Conservation (phyloP, 1,140 invertebrate genomes). For the Eupristina koningsbergeri region DNA sequence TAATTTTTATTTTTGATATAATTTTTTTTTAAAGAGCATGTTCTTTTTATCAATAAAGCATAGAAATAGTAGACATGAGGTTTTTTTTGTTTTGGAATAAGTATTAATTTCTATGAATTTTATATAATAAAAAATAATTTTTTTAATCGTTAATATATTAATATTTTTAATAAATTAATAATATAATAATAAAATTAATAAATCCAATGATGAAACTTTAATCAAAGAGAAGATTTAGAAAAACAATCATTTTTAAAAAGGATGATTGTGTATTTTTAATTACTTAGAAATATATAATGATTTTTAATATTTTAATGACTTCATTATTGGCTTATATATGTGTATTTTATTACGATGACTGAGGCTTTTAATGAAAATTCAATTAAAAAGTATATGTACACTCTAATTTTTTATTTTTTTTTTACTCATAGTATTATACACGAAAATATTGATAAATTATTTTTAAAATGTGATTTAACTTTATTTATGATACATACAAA, state of each 20-base stretch:
- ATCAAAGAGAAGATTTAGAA: too few species aligned
- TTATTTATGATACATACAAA: conserved; percentile 4
- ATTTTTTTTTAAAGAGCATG: conserved; percentile 26
- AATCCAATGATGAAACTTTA: too few species aligned
- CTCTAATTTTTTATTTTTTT: conserved; percentile 1
- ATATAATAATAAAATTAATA: too few species aligned
- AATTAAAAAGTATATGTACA: conserved; percentile 31
- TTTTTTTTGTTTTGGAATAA: conserved; percentile 43
- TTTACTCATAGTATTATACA: conserved; percentile 27
- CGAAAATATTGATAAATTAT: conserved; percentile 2
- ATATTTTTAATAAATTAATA: too few species aligned
- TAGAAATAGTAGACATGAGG: conserved; percentile 26
- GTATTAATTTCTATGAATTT: conserved; percentile 10
- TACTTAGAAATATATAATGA: too few species aligned
- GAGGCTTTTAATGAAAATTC: conserved; percentile 14
- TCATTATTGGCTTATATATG: too few species aligned
- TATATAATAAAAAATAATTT: conserved; percentile 25
- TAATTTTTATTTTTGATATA: conserved; percentile 14
- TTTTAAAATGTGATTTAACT: not conserved
- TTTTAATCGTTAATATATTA: conserved; percentile 35
- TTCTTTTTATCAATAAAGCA: conserved; percentile 8
- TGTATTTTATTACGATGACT: conserved; percentile 23
- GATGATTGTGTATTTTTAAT: too few species aligned
- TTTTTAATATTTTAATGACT: too few species aligned
- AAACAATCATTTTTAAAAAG: too few species aligned